These are phyloP conservation scores for Lamprologus ornatipinnis DNA, from an alignment of 2,113 vertebrate genomes.

Conservation along the genomic window DNA sequence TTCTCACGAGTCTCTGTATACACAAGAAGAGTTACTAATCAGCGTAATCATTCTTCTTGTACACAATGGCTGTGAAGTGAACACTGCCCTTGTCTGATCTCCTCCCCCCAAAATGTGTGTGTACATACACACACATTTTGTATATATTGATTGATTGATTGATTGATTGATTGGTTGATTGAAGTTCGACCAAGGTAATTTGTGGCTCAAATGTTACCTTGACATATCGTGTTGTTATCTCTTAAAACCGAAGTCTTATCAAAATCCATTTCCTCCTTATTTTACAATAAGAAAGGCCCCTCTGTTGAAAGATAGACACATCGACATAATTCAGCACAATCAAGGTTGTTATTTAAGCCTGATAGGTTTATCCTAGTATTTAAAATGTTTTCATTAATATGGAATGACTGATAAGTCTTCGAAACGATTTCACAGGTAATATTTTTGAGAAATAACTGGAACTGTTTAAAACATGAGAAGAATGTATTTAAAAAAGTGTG, in stretches of 20 bases:
- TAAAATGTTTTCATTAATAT: not conserved
- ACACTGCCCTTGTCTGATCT: not conserved
- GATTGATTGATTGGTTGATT: not conserved
- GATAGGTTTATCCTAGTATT: not conserved
- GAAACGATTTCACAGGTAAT: not conserved
- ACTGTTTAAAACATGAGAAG: not conserved
- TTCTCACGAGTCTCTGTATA: not conserved
- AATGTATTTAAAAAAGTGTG: not conserved
- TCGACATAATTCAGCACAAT: rapidly evolving
- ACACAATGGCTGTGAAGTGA: not conserved
- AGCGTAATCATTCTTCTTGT: not conserved
- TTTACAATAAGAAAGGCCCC: not conserved
- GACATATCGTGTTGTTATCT: not conserved
- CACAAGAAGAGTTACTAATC: not conserved
- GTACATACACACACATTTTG: not conserved
- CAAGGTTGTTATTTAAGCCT: not conserved
- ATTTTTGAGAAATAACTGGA: not conserved
- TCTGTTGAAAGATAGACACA: not conserved
- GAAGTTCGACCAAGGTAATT: not conserved
- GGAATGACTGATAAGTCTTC: not conserved
- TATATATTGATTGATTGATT: not conserved
- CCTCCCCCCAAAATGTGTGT: not conserved
- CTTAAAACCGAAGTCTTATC: not conserved
- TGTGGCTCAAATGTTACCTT: not conserved
- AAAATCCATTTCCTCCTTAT: not conserved